phyloP scores from a whole-genome alignment of 2,888 invertebrate genomes.

The Andrena haemorrhoa region DNA sequence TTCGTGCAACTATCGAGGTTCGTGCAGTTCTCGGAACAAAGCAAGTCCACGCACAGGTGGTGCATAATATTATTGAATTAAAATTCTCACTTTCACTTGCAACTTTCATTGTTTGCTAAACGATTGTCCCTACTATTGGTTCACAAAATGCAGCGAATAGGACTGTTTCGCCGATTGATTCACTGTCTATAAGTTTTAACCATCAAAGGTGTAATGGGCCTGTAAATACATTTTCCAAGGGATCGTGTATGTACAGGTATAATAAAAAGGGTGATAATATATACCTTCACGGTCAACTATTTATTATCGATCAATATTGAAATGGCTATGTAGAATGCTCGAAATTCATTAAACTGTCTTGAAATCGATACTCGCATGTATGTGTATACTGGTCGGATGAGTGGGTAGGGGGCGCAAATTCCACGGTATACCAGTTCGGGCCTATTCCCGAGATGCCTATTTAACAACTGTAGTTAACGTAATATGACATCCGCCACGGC shows the following conservation, averaged over 20 bases:
- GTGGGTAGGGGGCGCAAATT: constrained; percentile 54
- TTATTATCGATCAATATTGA: constrained; percentile 19
- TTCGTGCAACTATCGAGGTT: too few relatives aligned
- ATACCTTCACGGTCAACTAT: background rate
- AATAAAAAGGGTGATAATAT: background rate
- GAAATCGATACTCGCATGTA: constrained; percentile 57
- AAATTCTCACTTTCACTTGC: too few relatives aligned
- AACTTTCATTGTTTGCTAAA: too few relatives aligned
- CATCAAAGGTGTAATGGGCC: background rate
- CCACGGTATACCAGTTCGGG: constrained; percentile 60
- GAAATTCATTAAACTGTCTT: constrained; percentile 58
- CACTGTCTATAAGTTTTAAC: background rate
- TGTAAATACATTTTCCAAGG: background rate
- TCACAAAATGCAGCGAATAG: too few relatives aligned
- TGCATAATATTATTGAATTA: too few relatives aligned
- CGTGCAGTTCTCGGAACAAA: too few relatives aligned
- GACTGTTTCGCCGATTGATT: background rate
- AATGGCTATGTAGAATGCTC: constrained; percentile 32
- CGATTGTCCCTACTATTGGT: too few relatives aligned
- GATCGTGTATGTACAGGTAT: background rate
- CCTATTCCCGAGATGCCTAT: constrained; percentile 72
- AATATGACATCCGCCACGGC: constrained; percentile 77
- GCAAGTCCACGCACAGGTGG: too few relatives aligned
- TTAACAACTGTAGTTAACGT: constrained; percentile 75
- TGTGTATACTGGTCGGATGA: background rate